phyloP scores from a whole-genome alignment of 1,140 invertebrate species.

The Ptiloglossa arizonensis region DNA sequence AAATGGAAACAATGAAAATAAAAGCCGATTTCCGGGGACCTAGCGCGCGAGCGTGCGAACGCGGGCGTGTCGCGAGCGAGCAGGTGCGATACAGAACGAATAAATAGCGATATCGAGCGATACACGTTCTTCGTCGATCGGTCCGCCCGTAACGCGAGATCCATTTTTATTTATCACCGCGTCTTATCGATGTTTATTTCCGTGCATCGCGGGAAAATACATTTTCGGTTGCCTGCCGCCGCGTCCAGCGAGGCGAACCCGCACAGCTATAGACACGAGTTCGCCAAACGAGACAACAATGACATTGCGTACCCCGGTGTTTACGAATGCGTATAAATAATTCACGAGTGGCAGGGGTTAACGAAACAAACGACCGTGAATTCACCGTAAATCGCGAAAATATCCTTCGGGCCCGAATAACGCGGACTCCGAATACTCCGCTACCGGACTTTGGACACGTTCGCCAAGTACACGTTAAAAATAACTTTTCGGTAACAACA shows the following conservation, averaged over 20 bases:
- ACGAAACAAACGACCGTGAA: slow-evolving; percentile 23
- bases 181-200: no score
- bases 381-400: neutral
- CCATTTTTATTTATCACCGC: neutral
- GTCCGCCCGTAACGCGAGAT: neutral
- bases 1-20: slow-evolving; percentile 21
- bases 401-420: neutral
- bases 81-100: slow-evolving; percentile 22
- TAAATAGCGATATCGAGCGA: slow-evolving; percentile 41
- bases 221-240: no score
- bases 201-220: no score
- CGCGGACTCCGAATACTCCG: no score
- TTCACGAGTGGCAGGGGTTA: slow-evolving; percentile 52
- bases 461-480: no score
- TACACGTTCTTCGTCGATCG: slow-evolving; percentile 8
- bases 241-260: no score
- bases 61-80: neutral
- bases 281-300: neutral
- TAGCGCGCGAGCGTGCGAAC: no score
- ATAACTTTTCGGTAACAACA: no score
- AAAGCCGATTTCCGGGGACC: slow-evolving; percentile 35
- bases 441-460: no score
- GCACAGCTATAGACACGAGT: no score
- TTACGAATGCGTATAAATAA: slow-evolving; percentile 58
- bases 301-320: no score